phyloP scores from a whole-genome alignment of 2,888 invertebrate species.

The Synanthedon tipuliformis region DNA sequence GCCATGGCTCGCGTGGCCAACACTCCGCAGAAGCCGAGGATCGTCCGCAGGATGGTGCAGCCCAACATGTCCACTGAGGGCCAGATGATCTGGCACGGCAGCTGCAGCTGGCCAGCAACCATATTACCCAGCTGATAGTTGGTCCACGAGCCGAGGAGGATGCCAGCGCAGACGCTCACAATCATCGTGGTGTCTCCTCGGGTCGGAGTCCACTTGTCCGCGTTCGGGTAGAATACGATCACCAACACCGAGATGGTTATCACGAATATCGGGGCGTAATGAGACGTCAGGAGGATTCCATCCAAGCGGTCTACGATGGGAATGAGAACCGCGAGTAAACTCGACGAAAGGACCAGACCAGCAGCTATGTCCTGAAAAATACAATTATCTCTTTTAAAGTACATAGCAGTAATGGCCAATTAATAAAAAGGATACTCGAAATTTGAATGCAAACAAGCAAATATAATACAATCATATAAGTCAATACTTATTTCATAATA shows the following conservation, averaged over 20 bases:
- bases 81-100: conserved; percentile 84
- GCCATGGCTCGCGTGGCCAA: conserved; percentile 75
- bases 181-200: conserved; percentile 93
- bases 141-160: conserved; percentile 84
- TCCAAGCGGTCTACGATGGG: conserved; percentile 82
- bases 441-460: no score
- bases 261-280: conserved; percentile 74
- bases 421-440: no score
- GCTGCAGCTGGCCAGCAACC: conserved; percentile 68
- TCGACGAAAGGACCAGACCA: conserved; percentile 76
- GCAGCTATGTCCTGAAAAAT: conserved; percentile 82
- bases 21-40: conserved; percentile 81
- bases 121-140: conserved; percentile 84
- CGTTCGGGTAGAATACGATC: conserved; percentile 83
- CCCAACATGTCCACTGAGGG: conserved; percentile 80
- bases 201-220: conserved; percentile 91
- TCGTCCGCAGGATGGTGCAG: conserved; percentile 74
- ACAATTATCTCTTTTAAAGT: background rate
- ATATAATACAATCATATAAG: no score
- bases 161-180: conserved; percentile 83
- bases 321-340: conserved; percentile 78
- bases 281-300: conserved; percentile 75
- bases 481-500: no score
- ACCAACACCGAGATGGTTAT: conserved; percentile 74
- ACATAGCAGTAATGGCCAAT: no score